Percentiles rank a stretch among this genome's conserved stretches.
Evolutionary conservation across 23 tunicate species (phyloP).

Genomic region (Trididemnum clinides): DNA sequence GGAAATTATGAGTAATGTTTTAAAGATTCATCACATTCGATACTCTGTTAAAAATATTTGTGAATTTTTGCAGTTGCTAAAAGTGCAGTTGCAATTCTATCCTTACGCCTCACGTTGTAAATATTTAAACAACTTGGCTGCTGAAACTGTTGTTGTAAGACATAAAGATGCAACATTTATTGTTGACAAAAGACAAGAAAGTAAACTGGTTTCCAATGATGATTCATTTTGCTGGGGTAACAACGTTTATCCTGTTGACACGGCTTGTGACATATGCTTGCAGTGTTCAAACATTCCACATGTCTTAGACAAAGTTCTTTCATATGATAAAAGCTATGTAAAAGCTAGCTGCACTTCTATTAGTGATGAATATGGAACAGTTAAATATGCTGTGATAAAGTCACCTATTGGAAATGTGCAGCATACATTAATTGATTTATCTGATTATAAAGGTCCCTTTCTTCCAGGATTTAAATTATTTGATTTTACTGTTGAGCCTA

Average conservation of each 20-base stretch:
- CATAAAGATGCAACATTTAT: conserved; percentile 48
- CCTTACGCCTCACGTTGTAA: conserved; percentile 9
- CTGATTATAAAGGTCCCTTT: conserved; percentile 69
- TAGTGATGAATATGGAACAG: conserved; percentile 55
- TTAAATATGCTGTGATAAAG: conserved; percentile 64
- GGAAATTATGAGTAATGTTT: conserved; percentile 2
- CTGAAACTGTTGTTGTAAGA: conserved; percentile 17
- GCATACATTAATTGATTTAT: conserved; percentile 77
- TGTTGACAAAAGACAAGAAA: conserved; percentile 26
- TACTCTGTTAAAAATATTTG: conserved; percentile 58
- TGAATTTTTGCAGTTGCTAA: conserved; percentile 19
- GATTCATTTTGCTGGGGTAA: conserved; percentile 32
- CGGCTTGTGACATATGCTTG: conserved; percentile 72
- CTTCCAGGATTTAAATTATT: conserved; percentile 65
- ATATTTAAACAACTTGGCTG: neutral
- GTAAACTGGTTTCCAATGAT: neutral
- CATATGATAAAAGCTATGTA: neutral
- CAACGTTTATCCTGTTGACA: conserved; percentile 61
- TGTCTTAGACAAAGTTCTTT: neutral
- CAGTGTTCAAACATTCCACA: conserved; percentile 44
- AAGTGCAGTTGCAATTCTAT: conserved; percentile 13
- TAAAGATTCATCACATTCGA: conserved; percentile 58
- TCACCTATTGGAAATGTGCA: conserved; percentile 89
- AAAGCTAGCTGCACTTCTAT: neutral
- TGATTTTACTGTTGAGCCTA: neutral